Evolutionary conservation across 1,140 invertebrate genomes (phyloP).

Genomic region (Drosophila repletoides): DNA sequence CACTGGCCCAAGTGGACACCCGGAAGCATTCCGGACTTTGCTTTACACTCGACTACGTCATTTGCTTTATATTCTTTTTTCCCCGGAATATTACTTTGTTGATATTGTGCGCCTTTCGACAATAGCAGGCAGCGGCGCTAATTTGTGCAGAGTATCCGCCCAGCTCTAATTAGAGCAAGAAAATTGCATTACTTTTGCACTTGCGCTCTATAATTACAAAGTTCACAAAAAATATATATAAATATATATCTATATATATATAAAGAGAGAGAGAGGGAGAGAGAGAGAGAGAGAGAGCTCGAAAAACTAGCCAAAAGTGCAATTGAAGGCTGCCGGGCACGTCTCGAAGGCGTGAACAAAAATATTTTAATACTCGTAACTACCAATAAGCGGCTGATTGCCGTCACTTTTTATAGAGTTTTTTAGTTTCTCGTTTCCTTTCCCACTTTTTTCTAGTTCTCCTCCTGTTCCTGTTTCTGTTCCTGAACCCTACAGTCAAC

Average conservation of each 20-base stretch:
- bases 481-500: not conserved
- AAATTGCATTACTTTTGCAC: conserved; percentile 64
- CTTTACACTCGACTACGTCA: conserved; percentile 49
- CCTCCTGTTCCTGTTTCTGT: not conserved
- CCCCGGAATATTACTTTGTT: conserved; percentile 37
- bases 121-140: conserved; percentile 33
- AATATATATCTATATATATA: not conserved
- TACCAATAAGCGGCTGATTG: conserved; percentile 62
- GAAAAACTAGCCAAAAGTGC: conserved; percentile 12
- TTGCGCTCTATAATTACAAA: conserved; percentile 53
- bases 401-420: conserved; percentile 19
- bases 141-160: conserved; percentile 48
- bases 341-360: conserved; percentile 26
- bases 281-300: no score
- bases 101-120: conserved; percentile 46
- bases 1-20: not conserved
- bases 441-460: not conserved
- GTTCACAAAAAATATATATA: conserved; percentile 14
- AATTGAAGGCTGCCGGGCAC: conserved; percentile 34
- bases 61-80: conserved; percentile 12
- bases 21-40: conserved; percentile 39
- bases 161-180: conserved; percentile 58
- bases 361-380: conserved; percentile 56
- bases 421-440: not conserved
- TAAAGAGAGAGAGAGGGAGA: no score